Evolutionary conservation across 53 echinoderm and acorn worm genomes (phyloP).

Genomic region (Crossaster papposus): DNA sequence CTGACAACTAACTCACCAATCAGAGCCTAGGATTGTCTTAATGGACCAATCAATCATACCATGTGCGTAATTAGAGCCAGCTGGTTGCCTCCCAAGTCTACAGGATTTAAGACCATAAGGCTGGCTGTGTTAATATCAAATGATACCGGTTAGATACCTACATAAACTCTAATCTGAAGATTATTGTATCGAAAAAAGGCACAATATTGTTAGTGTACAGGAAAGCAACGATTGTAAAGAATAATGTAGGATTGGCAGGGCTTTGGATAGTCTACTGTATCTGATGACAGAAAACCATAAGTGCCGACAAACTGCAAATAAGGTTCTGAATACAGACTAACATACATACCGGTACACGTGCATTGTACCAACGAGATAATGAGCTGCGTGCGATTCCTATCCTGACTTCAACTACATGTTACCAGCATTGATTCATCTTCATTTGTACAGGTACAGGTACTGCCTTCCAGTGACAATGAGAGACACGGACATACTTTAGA

Average conservation of each 20-base stretch:
- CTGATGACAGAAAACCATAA: conserved; percentile 3
- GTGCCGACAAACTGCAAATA: neutral
- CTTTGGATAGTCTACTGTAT: neutral
- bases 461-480: too few relatives aligned
- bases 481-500: too few relatives aligned
- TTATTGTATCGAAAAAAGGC: too few relatives aligned
- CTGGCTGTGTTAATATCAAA: conserved; percentile 19
- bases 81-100: conserved; percentile 30
- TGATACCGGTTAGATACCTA: conserved; percentile 20
- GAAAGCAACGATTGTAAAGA: conserved; percentile 10
- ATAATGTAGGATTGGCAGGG: neutral
- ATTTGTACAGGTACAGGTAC: too few relatives aligned
- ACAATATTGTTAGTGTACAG: conserved; percentile 25
- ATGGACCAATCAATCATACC: conserved; percentile 56
- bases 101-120: neutral
- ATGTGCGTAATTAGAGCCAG: conserved; percentile 47
- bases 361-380: too few relatives aligned
- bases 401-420: too few relatives aligned
- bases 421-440: too few relatives aligned
- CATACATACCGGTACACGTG: too few relatives aligned
- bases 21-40: conserved; percentile 14
- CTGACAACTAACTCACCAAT: conserved; percentile 26
- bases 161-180: too few relatives aligned
- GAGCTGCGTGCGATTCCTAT: too few relatives aligned
- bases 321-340: too few relatives aligned